Percentiles rank a stretch among this genome's conserved stretches.
phyloP scores from a whole-genome alignment of 2,113 vertebrate genomes.

The Ahaetulla prasina region DNA sequence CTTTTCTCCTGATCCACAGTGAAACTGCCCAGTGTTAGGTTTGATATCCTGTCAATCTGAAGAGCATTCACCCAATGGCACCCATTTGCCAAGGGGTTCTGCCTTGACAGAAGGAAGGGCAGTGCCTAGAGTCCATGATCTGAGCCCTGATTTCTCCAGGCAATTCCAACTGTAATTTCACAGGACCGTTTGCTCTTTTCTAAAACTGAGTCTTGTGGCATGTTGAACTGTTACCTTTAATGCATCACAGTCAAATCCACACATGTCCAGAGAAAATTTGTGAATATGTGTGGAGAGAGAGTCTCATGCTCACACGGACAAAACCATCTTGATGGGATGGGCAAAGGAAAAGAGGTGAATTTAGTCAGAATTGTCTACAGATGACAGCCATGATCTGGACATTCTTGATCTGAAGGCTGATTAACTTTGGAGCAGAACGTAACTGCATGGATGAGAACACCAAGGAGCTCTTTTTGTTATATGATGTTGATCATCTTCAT shows the following conservation, averaged over 20 bases:
- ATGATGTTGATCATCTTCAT: background rate
- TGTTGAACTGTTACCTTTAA: background rate
- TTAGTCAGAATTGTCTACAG: background rate
- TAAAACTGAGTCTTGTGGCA: background rate
- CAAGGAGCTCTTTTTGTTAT: background rate
- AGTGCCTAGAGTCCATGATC: background rate
- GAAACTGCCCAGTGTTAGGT: background rate
- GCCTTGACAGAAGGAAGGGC: background rate
- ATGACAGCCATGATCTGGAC: background rate
- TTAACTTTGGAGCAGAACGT: background rate
- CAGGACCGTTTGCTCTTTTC: background rate
- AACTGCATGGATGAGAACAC: background rate
- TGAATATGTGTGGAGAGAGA: background rate
- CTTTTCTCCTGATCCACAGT: background rate
- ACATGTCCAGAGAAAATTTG: background rate
- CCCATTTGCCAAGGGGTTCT: background rate
- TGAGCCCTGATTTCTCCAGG: background rate
- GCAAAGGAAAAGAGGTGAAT: background rate
- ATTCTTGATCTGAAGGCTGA: background rate
- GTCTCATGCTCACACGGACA: background rate
- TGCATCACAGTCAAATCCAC: background rate
- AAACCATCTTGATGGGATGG: background rate
- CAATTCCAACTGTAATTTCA: background rate
- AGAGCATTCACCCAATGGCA: background rate
- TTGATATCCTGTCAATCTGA: background rate